Evolutionary conservation across 2,797 vertebrate genomes (phyloP).

Genomic region (Sebastes diaconus): DNA sequence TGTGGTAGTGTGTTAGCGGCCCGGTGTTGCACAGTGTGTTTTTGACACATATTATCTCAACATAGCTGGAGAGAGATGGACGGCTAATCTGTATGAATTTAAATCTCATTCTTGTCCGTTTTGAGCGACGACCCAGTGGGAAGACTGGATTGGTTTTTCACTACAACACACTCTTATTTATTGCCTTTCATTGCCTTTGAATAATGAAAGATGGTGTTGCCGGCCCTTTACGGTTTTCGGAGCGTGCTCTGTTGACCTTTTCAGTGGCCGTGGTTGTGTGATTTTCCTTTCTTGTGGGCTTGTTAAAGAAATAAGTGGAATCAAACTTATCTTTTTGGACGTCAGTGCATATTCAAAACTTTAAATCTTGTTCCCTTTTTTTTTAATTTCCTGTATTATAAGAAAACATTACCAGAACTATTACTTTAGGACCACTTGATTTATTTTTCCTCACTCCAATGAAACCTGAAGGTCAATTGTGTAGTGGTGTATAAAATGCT

Average conservation of each 20-base stretch:
- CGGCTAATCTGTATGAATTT: slow-evolving; percentile 31
- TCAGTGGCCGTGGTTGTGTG: background rate
- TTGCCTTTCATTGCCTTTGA: slow-evolving; percentile 69
- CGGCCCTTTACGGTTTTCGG: background rate
- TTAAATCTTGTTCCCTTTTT: slow-evolving; percentile 21
- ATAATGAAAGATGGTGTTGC: slow-evolving; percentile 32
- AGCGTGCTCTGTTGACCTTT: background rate
- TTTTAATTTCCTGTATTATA: slow-evolving; percentile 46
- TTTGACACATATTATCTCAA: slow-evolving; percentile 35
- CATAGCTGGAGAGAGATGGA: slow-evolving; percentile 35
- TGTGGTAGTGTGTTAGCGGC: slow-evolving; percentile 29
- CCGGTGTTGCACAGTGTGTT: slow-evolving; percentile 42
- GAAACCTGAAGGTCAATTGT: slow-evolving; percentile 76
- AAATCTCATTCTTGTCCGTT: slow-evolving; percentile 1
- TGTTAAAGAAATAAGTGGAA: slow-evolving; percentile 23
- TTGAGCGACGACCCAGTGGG: slow-evolving; percentile 17
- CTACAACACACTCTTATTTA: slow-evolving; percentile 45
- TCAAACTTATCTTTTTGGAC: slow-evolving; percentile 43
- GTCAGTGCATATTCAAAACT: slow-evolving; percentile 51
- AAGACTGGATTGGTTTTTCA: slow-evolving; percentile 33
- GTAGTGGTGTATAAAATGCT: slow-evolving; percentile 75
- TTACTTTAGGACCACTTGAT: slow-evolving; percentile 77
- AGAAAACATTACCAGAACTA: slow-evolving; percentile 75
- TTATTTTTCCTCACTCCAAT: slow-evolving; percentile 68
- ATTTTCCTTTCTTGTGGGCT: slow-evolving; percentile 27